Base-by-base conservation (phyloP, 2,113 vertebrate genomes). In the Myotis lucifugus region DNA sequence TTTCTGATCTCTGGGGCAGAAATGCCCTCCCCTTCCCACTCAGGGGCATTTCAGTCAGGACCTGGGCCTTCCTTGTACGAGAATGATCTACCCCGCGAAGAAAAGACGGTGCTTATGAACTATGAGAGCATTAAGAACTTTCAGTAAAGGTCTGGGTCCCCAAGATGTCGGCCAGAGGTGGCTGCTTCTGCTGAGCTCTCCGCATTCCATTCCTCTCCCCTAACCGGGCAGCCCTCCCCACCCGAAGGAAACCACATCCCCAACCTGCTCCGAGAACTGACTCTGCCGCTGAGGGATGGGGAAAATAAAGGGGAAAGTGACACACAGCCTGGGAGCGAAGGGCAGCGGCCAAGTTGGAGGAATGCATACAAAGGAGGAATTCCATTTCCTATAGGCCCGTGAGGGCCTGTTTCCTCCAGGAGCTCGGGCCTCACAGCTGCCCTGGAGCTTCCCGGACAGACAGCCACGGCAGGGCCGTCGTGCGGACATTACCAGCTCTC, bases 401-500 rank as follows among this genome's bases (percentile, higher is more conserved):
- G 6, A 61, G 15, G 15, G 18, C 70, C n/a, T 34, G 18, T 29
- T 19, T 40, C 14, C 74, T 3, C 50, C 5, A 19, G 50, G 25
- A 32, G 13, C 8, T 7, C 11, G 18, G 10, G 66, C 56, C 72
- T 52, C n/a, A 50, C 18, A 29, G 86, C 32, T 4, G 4, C 48
- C 27, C 79, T 32, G 13, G 37, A 3, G 8, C 82, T 52, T 25
- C 82, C 59, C 1, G 10, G 56, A 23, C 6, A 17, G 42, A 40
- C 8, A 3, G 77, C 32, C 14, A 2, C 78, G 40, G 83, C 5
- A 4, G 69, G 17, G 25, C 17, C 2, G 0, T 46, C 25, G 32
- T 27, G 37, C 37, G 61, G 54, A 59, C 66, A 90, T 95, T 97
- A 99, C 98, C 98, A 99, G 0, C 97, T 98, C 74, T 98, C 98